These are phyloP conservation scores for Ormyrus rosae DNA, from an alignment of 2,888 invertebrate genomes.

Conservation along the genomic window DNA sequence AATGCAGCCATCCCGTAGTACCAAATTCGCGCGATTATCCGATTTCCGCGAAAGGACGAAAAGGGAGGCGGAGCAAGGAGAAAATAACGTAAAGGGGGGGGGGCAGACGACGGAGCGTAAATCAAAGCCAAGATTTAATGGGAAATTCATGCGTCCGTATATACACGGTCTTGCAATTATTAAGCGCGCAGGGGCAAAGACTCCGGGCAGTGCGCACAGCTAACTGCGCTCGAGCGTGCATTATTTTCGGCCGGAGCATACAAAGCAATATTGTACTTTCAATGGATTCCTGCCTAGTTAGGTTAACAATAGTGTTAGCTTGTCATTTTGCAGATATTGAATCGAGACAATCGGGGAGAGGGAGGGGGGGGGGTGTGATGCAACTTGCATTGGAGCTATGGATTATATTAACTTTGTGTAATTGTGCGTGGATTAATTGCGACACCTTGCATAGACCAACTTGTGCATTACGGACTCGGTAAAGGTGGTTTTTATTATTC, in stretches of 20 bases:
- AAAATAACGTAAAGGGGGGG: neutral
- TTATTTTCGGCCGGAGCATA: neutral
- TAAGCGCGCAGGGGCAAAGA: neutral
- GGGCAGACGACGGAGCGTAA: neutral
- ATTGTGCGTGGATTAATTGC: too few relatives aligned
- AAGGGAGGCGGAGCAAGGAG: neutral
- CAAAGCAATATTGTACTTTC: too few relatives aligned
- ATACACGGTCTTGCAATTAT: constrained; percentile 7
- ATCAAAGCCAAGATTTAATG: constrained; percentile 33
- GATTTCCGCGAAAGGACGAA: constrained; percentile 58
- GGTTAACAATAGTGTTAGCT: too few relatives aligned
- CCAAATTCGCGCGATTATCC: constrained; percentile 63
- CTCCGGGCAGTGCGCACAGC: neutral
- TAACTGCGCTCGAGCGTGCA: neutral
- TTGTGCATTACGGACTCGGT: too few relatives aligned
- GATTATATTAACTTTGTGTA: too few relatives aligned
- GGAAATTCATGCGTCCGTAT: neutral
- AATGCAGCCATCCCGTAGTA: constrained; percentile 46
- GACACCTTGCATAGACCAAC: too few relatives aligned
- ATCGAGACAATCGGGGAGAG: too few relatives aligned
- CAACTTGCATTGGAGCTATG: too few relatives aligned
- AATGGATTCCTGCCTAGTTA: too few relatives aligned
- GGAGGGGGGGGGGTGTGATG: too few relatives aligned
- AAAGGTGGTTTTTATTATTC: too few relatives aligned
- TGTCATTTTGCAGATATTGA: too few relatives aligned